Percentiles rank a stretch among this genome's conserved stretches.
Evolutionary conservation across 2,113 vertebrate species (phyloP).

Genomic region (Ctenodactylus gundi): DNA sequence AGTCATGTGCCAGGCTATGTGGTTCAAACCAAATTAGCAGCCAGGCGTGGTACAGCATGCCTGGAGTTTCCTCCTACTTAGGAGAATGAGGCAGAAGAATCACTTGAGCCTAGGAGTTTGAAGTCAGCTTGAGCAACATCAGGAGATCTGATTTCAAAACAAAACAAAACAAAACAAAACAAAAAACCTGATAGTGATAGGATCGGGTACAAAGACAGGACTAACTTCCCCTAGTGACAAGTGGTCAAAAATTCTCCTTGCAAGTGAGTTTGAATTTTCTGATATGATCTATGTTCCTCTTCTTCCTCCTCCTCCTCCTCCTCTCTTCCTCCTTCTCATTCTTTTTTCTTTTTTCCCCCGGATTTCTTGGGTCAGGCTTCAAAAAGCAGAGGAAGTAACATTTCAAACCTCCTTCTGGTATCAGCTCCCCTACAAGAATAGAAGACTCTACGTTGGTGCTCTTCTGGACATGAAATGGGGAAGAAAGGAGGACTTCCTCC

Average conservation of each 20-base stretch:
- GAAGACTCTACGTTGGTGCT: not conserved
- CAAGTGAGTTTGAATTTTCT: not conserved
- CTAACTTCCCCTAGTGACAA: too few species aligned
- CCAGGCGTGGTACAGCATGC: not conserved
- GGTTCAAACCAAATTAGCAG: too few species aligned
- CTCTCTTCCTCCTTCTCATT: too few species aligned
- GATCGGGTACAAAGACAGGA: not conserved
- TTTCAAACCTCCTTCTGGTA: not conserved
- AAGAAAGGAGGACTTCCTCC: not conserved
- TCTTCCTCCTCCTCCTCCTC: not conserved
- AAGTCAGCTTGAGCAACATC: not conserved
- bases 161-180: not conserved
- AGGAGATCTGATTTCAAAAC: not conserved
- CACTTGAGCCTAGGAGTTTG: not conserved
- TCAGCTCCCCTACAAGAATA: not conserved
- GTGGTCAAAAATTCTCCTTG: not conserved
- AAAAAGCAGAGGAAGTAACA: not conserved
- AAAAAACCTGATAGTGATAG: too few species aligned
- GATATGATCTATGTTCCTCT: not conserved
- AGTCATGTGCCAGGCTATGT: not conserved
- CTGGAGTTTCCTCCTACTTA: not conserved
- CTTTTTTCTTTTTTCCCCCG: not conserved
- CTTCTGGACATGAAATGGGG: not conserved
- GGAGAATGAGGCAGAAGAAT: too few species aligned
- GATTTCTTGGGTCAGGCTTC: not conserved